Evolutionary conservation across 2,888 invertebrate species (phyloP), one percentile per base, ranked within the genome.

Genomic region (Pterostichus madidus): DNA sequence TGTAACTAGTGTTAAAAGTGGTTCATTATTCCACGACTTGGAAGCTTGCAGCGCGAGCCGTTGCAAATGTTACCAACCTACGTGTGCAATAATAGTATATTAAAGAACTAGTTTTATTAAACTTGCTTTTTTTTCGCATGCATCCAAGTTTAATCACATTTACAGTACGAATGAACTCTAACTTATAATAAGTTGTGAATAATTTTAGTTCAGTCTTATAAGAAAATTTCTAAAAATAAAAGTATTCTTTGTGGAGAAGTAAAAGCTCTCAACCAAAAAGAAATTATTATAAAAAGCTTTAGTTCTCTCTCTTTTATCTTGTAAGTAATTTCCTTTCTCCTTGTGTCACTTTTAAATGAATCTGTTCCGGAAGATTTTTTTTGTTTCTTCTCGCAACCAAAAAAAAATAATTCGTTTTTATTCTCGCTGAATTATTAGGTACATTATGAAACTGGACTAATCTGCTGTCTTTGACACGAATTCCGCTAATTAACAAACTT

Each of bases 291-390:
- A 59, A 31, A 59, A 59, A 59, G 10, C 10, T 17, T 17, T 59
- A 59, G 15, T 59, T 17, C 17, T 17, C 59, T 59, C 59, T 5
- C 11, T 31, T 59, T 59, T 59, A 15, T 59, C 17, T 59, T 15
- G 59, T 53, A 53, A 59, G 59, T 17, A 59, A 59, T 59, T 59
- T 59, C 31, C 59, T 13, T 59, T 10, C 13, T 59, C 59, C 59
- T 59, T 56, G 52, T 56, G 56, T 56, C 15, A 13, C 56, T 56
- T 17, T 59, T 5, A 59, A 24, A 59, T 17, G 17, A 59, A 59
- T 59, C 59, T 59, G 15, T 17, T 59, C 17, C 59, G 59, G 59
- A 59, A 59, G 31, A 59, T 7, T 24, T 59, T 59, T 59, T 59
- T 59, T 59, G 24, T 17, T 17, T 59, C 31, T 59, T 17, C 59